These are phyloP conservation scores for Felis chaus DNA, from an alignment of 2,113 vertebrate species.

Conservation along the genomic window DNA sequence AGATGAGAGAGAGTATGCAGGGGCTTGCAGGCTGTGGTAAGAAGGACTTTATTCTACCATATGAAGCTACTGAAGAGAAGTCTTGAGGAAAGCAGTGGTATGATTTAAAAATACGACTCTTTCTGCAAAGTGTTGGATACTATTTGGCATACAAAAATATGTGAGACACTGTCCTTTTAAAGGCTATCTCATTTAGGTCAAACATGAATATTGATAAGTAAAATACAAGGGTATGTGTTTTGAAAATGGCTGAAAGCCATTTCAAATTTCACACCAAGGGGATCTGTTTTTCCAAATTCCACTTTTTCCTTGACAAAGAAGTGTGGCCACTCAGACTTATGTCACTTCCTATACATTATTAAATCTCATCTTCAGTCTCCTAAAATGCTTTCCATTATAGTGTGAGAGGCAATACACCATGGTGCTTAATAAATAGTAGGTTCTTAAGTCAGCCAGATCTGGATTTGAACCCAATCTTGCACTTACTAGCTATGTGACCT, in stretches of 20 bases:
- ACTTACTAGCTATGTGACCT: not conserved
- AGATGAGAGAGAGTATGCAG: not conserved
- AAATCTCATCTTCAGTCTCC: not conserved
- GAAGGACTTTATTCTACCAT: not conserved
- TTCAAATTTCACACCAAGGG: not conserved
- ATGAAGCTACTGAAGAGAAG: not conserved
- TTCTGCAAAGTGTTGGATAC: not conserved
- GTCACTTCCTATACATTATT: not conserved
- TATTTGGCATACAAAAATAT: constrained; percentile 30
- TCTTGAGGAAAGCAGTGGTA: not conserved
- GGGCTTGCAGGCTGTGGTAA: not conserved
- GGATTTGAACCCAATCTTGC: not conserved
- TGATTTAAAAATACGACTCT: not conserved
- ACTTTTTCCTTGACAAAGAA: constrained; percentile 35
- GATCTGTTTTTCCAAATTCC: constrained; percentile 6
- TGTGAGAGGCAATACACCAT: not conserved
- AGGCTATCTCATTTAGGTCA: not conserved
- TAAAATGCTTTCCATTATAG: not conserved
- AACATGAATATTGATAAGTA: not conserved
- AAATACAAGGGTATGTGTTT: not conserved
- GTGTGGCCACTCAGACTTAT: not conserved
- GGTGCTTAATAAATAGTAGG: not conserved
- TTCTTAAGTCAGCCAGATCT: not conserved
- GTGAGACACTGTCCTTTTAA: not conserved
- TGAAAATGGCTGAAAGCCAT: not conserved